Evolutionary conservation across 2,113 vertebrate genomes (phyloP).

Genomic region (Dipodomys stephensi): DNA sequence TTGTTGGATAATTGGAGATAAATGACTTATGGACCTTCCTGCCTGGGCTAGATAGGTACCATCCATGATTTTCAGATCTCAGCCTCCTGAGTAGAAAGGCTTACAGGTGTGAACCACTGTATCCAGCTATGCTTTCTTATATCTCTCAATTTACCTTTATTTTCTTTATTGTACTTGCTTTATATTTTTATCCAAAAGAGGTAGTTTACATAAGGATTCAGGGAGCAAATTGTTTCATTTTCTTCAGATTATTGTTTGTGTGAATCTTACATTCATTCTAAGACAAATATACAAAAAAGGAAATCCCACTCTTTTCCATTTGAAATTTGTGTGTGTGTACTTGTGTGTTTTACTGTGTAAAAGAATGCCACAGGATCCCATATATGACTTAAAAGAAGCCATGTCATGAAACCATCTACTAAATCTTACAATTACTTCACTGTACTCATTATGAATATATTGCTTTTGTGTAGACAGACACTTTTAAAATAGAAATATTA

Average conservation of each 20-base stretch:
- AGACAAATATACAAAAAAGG: not conserved
- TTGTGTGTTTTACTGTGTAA: not conserved
- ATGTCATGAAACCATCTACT: not conserved
- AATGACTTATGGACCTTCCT: too few relatives aligned
- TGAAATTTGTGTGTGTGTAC: not conserved
- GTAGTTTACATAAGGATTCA: conserved; percentile 18
- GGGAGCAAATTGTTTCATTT: not conserved
- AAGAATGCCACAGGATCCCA: not conserved
- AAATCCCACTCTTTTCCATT: not conserved
- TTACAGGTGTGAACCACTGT: not conserved
- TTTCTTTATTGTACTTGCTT: not conserved
- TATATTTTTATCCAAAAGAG: not conserved
- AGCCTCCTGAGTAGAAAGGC: too few relatives aligned
- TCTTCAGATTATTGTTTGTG: too few relatives aligned
- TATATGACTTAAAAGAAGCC: not conserved
- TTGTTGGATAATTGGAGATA: too few relatives aligned
- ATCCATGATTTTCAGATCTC: too few relatives aligned
- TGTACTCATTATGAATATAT: conserved; percentile 6
- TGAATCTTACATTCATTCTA: conserved; percentile 17
- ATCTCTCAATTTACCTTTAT: not conserved
- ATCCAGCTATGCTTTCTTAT: not conserved
- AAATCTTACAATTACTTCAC: not conserved
- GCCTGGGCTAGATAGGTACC: too few relatives aligned
- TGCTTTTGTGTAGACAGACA: not conserved
- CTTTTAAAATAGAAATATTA: not conserved